Evolutionary conservation across 2,888 invertebrate genomes (phyloP).

Genomic region (Criorhina ranunculi): DNA sequence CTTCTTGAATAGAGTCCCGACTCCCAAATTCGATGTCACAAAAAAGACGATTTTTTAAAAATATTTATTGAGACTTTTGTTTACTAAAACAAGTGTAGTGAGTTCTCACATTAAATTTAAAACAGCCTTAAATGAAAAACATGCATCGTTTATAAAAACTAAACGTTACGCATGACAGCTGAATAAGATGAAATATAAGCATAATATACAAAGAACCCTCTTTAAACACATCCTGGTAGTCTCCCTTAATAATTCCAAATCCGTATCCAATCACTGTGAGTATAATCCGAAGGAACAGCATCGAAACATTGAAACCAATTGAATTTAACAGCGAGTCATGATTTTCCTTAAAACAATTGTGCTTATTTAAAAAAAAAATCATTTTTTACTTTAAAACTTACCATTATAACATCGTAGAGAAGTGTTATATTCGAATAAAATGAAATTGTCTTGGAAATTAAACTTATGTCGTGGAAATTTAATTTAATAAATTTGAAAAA

Average conservation of each 20-base stretch:
- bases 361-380: not conserved
- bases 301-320: slow-evolving; percentile 35
- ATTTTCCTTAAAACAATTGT: slow-evolving; percentile 37
- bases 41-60: too few relatives aligned
- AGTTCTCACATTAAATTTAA: not conserved
- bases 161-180: slow-evolving; percentile 48
- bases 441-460: slow-evolving; percentile 42
- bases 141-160: slow-evolving; percentile 41
- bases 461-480: slow-evolving; percentile 62
- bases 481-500: slow-evolving; percentile 41
- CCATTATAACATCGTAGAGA: slow-evolving; percentile 33
- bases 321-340: slow-evolving; percentile 47
- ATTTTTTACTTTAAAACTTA: not conserved
- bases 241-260: slow-evolving; percentile 41
- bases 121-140: slow-evolving; percentile 1
- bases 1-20: too few relatives aligned
- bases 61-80: not conserved
- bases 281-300: slow-evolving; percentile 42
- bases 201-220: slow-evolving; percentile 46
- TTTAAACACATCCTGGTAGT: slow-evolving; percentile 19
- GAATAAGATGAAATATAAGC: slow-evolving; percentile 43
- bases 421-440: slow-evolving; percentile 37
- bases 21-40: too few relatives aligned
- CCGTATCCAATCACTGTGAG: slow-evolving; percentile 36
- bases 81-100: not conserved